These are phyloP conservation scores for Arbacia lixula DNA, from an alignment of 53 echinoderm and acorn worm genomes.

Conservation along the genomic window DNA sequence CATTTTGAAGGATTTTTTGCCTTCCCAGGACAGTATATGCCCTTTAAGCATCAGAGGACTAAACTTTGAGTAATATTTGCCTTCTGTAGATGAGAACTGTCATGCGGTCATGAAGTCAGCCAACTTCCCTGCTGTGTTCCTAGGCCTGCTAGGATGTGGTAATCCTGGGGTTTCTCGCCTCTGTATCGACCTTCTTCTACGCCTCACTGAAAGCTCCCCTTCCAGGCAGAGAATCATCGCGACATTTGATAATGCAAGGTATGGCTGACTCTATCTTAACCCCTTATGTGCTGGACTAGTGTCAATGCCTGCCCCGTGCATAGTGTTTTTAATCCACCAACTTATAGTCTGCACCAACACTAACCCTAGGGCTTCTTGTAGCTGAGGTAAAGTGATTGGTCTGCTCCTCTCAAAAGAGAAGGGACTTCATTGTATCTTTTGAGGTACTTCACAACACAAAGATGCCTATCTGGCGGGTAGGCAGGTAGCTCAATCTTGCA, in stretches of 20 bases:
- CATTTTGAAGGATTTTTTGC: not conserved
- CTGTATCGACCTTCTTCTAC: constrained; percentile 65
- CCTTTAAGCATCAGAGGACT: too few species aligned
- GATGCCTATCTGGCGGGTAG: not conserved
- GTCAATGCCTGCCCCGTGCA: not conserved
- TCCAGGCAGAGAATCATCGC: constrained; percentile 61
- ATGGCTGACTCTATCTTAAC: not conserved
- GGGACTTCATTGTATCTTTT: not conserved
- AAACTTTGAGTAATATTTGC: too few species aligned
- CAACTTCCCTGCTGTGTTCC: constrained; percentile 45
- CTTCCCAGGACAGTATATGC: not conserved
- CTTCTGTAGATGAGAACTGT: constrained; percentile 75
- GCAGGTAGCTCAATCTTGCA: not conserved
- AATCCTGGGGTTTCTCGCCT: constrained; percentile 36
- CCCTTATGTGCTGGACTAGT: too few species aligned
- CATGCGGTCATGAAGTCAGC: constrained; percentile 36
- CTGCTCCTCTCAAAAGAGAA: not conserved
- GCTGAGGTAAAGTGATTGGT: not conserved
- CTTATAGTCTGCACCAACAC: not conserved
- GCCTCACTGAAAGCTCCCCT: constrained; percentile 64
- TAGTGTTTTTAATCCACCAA: not conserved
- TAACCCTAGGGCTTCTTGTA: not conserved
- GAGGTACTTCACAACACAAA: not conserved
- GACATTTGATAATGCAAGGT: constrained; percentile 76
- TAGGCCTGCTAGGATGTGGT: constrained; percentile 57